Percentiles rank a stretch among this genome's conserved stretches.
Evolutionary conservation across 92 coral and sea anemone species (phyloP).

Genomic region (Parazoanthus atlanticus): DNA sequence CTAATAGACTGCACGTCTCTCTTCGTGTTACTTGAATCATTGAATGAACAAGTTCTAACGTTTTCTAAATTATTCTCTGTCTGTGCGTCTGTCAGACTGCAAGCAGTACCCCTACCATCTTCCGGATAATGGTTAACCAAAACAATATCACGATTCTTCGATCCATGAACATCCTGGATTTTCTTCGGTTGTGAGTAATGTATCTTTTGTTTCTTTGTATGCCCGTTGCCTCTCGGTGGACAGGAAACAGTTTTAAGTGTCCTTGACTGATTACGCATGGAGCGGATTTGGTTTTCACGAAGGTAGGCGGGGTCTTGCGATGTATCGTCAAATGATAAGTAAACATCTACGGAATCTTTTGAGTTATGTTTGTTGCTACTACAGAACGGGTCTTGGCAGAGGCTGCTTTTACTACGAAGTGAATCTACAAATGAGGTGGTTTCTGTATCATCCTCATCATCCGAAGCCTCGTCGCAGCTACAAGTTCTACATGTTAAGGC

Average conservation of each 20-base stretch:
- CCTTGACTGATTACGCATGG: background rate
- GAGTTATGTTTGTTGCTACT: conserved; percentile 4
- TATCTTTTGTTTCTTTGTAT: background rate
- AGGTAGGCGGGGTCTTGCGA: conserved; percentile 8
- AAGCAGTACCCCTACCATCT: background rate
- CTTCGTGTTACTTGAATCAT: background rate
- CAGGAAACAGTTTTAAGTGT: background rate
- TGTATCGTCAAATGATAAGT: conserved; percentile 23
- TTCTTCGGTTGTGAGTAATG: background rate
- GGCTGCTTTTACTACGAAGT: background rate
- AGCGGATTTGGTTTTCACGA: background rate
- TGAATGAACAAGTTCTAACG: background rate
- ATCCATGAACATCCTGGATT: background rate
- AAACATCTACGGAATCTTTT: background rate
- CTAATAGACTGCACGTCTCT: background rate
- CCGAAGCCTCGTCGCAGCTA: conserved; percentile 53
- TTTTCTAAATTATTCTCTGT: background rate
- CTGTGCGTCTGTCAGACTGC: background rate
- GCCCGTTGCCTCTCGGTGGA: background rate
- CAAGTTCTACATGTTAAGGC: conserved; percentile 21
- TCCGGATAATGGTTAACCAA: conserved; percentile 22
- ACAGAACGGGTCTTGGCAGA: background rate
- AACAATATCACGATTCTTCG: conserved; percentile 7
- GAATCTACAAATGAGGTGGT: conserved; percentile 24
- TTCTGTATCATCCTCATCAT: conserved; percentile 28